Percentiles rank a stretch among this genome's conserved stretches.
Evolutionary conservation across 2,888 invertebrate genomes (phyloP).

Genomic region (Rhopalosiphum nymphaeae): DNA sequence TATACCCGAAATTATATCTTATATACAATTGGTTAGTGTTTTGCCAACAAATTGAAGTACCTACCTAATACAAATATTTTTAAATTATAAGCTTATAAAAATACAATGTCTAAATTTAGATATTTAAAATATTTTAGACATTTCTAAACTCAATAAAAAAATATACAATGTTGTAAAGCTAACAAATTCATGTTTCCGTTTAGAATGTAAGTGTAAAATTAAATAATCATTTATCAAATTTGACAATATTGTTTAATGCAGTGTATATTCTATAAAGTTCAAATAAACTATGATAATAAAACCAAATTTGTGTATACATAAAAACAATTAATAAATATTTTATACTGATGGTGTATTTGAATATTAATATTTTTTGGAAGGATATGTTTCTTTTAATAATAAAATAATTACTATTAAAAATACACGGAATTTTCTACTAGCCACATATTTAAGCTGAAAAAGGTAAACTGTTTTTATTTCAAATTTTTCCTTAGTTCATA

Average conservation of each 20-base stretch:
- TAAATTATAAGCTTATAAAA: too few relatives aligned
- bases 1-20: too few relatives aligned
- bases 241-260: not conserved
- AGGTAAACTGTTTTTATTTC: not conserved
- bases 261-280: not conserved
- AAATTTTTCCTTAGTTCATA: not conserved
- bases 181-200: too few relatives aligned
- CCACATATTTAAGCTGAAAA: not conserved
- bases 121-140: too few relatives aligned
- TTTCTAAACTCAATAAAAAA: too few relatives aligned
- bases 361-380: not conserved
- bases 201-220: too few relatives aligned
- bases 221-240: not conserved
- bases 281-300: not conserved
- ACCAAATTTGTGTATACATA: not conserved
- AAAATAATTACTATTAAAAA: not conserved
- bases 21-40: too few relatives aligned
- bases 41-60: too few relatives aligned
- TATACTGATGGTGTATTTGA: not conserved
- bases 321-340: not conserved
- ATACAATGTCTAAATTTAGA: too few relatives aligned
- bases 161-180: too few relatives aligned
- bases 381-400: not conserved
- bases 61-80: too few relatives aligned
- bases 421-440: not conserved